Conservation (phyloP, 2,797 vertebrate species). For the Rhincodon typus region DNA sequence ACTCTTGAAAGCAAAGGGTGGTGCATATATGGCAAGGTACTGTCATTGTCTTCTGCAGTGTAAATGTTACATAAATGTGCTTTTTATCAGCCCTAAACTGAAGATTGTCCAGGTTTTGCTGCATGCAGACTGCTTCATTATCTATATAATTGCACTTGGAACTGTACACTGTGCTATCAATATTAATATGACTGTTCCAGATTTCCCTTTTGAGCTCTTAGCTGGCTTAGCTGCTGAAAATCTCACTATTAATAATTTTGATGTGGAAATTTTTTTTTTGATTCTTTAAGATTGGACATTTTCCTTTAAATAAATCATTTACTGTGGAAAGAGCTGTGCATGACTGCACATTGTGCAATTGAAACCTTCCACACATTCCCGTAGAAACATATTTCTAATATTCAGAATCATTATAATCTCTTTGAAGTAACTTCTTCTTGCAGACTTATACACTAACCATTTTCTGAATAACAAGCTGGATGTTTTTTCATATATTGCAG, state of each 20-base stretch:
- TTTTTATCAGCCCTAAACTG: neutral
- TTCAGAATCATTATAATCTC: neutral
- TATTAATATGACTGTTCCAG: constrained; percentile 5
- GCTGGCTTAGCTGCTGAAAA: neutral
- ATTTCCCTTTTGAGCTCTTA: neutral
- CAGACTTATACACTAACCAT: neutral
- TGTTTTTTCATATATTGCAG: too few relatives aligned
- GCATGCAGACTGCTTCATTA: neutral
- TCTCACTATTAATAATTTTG: neutral
- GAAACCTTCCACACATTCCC: neutral
- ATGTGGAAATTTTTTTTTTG: neutral
- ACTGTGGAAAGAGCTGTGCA: neutral
- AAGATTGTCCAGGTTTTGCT: neutral
- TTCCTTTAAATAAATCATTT: neutral
- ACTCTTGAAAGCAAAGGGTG: neutral
- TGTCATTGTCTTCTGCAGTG: neutral
- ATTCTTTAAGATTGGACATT: neutral
- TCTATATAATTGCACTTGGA: neutral
- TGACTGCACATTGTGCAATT: neutral
- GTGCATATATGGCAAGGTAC: too few relatives aligned
- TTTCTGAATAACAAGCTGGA: neutral
- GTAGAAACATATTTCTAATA: neutral
- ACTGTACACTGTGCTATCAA: neutral
- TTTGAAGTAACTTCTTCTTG: neutral
- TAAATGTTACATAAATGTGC: neutral